Conservation (phyloP, 2,888 invertebrate genomes). For the Enoplolaimus lenunculus region DNA sequence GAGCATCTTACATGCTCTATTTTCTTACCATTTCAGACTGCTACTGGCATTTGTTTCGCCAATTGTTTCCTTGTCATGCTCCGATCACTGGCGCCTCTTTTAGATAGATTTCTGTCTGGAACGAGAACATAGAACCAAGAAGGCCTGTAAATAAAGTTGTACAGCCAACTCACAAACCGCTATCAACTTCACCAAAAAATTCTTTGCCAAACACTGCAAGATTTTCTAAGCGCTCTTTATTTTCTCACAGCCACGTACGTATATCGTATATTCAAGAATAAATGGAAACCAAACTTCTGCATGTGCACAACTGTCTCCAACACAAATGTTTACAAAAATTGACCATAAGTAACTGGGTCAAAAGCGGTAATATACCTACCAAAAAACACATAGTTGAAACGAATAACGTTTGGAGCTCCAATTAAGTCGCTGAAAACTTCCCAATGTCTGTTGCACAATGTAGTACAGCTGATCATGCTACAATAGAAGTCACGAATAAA, state of each 20-base stretch:
- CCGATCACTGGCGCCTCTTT: conserved; percentile 82
- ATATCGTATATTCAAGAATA: not conserved
- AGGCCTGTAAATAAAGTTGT: conserved; percentile 49
- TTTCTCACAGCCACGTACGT: conserved; percentile 5
- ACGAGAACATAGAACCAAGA: conserved; percentile 86
- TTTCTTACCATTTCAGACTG: conserved; percentile 53
- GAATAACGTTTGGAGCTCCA: conserved; percentile 61
- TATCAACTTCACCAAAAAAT: no score
- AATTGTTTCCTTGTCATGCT: conserved; percentile 80
- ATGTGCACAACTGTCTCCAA: no score
- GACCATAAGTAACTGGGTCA: no score
- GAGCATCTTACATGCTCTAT: not conserved
- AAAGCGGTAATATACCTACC: conserved; percentile 60
- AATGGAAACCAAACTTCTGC: not conserved
- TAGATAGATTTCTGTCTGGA: conserved; percentile 91
- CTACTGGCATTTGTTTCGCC: conserved; percentile 90
- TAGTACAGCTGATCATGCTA: conserved; percentile 43
- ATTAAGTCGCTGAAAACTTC: conserved; percentile 59
- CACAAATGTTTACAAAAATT: no score
- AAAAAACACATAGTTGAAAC: conserved; percentile 72
- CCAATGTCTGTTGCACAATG: conserved; percentile 52
- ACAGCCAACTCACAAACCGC: no score
- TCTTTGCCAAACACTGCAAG: no score
- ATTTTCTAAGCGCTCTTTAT: not conserved
- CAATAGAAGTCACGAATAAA: no score